phyloP scores from a whole-genome alignment of 2,113 vertebrate genomes.

The Theropithecus gelada region DNA sequence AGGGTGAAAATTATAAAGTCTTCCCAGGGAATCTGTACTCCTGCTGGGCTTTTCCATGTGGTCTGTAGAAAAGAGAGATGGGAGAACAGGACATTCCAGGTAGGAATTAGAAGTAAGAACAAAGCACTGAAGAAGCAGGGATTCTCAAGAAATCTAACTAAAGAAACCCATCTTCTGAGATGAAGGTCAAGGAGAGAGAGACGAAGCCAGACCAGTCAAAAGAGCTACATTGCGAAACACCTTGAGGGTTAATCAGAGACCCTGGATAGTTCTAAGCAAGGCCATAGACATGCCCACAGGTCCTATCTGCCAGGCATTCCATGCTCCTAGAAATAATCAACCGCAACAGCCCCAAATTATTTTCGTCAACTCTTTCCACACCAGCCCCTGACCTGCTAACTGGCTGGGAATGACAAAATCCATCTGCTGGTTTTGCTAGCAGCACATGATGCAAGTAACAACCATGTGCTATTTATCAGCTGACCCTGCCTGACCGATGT shows the following conservation, averaged over 20 bases:
- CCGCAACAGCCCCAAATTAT: neutral
- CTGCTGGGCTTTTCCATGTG: neutral
- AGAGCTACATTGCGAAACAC: too few relatives aligned
- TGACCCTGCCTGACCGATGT: neutral
- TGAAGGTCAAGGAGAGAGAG: neutral
- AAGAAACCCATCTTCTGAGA: neutral
- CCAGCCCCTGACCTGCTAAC: neutral
- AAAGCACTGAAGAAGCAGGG: neutral
- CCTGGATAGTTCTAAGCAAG: too few relatives aligned
- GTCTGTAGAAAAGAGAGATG: neutral
- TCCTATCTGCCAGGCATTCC: neutral
- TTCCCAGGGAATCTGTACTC: neutral
- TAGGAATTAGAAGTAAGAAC: neutral
- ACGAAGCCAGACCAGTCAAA: accelerated
- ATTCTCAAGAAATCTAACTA: neutral
- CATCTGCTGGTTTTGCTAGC: neutral
- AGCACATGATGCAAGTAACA: neutral
- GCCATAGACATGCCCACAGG: accelerated
- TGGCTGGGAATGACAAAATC: neutral
- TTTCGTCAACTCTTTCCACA: neutral
- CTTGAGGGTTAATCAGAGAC: neutral
- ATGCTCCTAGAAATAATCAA: neutral
- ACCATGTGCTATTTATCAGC: neutral
- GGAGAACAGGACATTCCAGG: too few relatives aligned
- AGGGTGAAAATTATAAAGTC: neutral